These are phyloP conservation scores for Picus viridis DNA, from an alignment of 2,797 vertebrate genomes.

Conservation along the genomic window DNA sequence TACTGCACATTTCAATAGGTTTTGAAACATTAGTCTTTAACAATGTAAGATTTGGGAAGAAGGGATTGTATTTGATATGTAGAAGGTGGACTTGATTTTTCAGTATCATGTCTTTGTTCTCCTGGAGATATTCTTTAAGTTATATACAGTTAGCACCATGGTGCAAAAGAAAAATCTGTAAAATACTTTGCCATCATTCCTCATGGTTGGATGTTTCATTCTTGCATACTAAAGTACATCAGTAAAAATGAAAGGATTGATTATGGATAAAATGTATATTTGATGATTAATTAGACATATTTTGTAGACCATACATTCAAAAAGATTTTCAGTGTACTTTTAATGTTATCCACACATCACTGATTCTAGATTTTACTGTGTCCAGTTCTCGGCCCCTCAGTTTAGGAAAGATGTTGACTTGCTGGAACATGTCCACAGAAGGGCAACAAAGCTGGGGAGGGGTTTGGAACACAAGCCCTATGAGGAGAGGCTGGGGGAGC, in stretches of 20 bases:
- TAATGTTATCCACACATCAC: background rate
- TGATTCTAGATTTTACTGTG: background rate
- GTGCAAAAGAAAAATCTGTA: background rate
- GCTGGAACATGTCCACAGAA: too few relatives aligned
- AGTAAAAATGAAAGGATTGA: background rate
- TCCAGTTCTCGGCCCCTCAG: too few relatives aligned
- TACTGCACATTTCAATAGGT: background rate
- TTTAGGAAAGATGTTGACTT: too few relatives aligned
- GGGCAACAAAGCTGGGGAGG: too few relatives aligned
- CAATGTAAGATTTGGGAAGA: background rate
- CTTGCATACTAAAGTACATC: background rate
- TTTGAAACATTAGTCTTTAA: background rate
- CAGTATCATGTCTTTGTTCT: background rate
- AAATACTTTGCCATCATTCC: background rate
- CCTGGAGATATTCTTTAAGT: background rate
- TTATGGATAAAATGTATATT: background rate
- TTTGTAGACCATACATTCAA: background rate
- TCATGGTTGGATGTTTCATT: background rate
- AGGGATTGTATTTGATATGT: background rate
- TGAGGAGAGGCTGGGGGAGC: too few relatives aligned
- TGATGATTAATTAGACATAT: background rate
- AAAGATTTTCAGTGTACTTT: background rate
- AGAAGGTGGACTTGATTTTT: background rate
- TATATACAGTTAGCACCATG: background rate
- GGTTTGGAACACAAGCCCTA: too few relatives aligned